Base-by-base conservation (phyloP, 2,888 invertebrate genomes). In the Liodrosophila aerea region DNA sequence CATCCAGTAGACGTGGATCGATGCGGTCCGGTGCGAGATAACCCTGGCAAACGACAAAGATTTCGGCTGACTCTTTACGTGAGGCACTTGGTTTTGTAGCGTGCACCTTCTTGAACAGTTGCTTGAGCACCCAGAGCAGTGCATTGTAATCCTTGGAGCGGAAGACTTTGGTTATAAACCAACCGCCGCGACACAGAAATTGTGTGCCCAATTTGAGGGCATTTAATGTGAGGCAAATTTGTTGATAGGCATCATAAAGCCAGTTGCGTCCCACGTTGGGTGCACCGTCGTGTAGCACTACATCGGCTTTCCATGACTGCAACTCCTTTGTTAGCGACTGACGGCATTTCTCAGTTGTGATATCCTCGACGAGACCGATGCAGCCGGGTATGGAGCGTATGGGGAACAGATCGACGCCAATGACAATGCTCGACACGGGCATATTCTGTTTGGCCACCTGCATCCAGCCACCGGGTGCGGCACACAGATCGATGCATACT, bases 401-500 rank as follows among this genome's bases (percentile, higher is more conserved):
- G 0, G 98, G 97, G 81, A 95, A 98, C 87, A 99, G 92, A 92
- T 99, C 99, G 29, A 99, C 95, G 51, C 98, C 98, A 45, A 99
- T 92, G 9, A 99, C 96, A 51, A 98, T 92, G 87, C 97, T 97
- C 4, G 98, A 98, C 0, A 98, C 93, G 0, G 99, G 99, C 97
- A 99, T 98, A 88, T 98, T 97, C 89, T 99, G 96, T 83, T 95
- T 95, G 43, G 98, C 99, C 50, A 99, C 99, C 91, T 97, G 99
- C 95, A 99, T 96, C 99, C 99, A 99, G 77, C 98, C 98, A 87
- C 99, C 99, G 0, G 99, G 99, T 1, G 99, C 99, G 9, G 99
- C 99, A 91, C 99, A 99, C 64, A 99, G 91, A 92, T 99, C 99
- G 85, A 99, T 93, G 76, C 98, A 96, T 92, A 99, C 98, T 92